Evolutionary conservation across 2,888 invertebrate genomes (phyloP).

Genomic region (Amphimallon solstitiale): DNA sequence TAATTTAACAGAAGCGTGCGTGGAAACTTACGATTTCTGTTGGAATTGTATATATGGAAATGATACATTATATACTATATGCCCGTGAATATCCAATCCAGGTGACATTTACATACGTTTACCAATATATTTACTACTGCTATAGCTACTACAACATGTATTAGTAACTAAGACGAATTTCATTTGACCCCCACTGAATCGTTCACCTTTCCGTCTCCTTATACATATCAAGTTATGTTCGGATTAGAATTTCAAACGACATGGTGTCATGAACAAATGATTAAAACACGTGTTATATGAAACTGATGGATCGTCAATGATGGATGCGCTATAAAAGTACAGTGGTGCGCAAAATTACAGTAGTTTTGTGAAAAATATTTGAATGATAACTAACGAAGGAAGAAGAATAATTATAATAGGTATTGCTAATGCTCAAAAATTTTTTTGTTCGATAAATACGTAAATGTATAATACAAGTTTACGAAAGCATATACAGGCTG

Average conservation of each 20-base stretch:
- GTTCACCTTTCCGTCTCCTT: slow-evolving; percentile 8
- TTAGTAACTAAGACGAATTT: slow-evolving; percentile 18
- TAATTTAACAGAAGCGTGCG: background rate
- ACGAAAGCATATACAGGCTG: too few species aligned
- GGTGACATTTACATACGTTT: slow-evolving; percentile 13
- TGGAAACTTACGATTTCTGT: background rate
- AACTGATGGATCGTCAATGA: too few species aligned
- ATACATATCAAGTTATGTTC: slow-evolving; percentile 6
- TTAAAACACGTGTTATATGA: too few species aligned
- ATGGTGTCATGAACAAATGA: background rate
- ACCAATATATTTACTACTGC: too few species aligned
- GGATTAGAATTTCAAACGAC: slow-evolving; percentile 27
- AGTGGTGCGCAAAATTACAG: too few species aligned
- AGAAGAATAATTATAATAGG: too few species aligned
- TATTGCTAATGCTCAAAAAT: too few species aligned
- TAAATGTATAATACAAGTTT: too few species aligned
- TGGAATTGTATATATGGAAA: slow-evolving; percentile 8
- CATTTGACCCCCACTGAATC: slow-evolving; percentile 23
- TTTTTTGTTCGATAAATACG: too few species aligned
- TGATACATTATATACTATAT: background rate
- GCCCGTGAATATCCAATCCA: slow-evolving; percentile 7
- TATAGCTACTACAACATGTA: background rate
- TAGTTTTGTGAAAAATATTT: too few species aligned
- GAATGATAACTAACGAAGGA: too few species aligned
- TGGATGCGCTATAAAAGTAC: too few species aligned